Percentiles rank a stretch among this genome's conserved stretches.
Conservation (phyloP, 2,888 invertebrate species). For the Drosophila meridionalis region DNA sequence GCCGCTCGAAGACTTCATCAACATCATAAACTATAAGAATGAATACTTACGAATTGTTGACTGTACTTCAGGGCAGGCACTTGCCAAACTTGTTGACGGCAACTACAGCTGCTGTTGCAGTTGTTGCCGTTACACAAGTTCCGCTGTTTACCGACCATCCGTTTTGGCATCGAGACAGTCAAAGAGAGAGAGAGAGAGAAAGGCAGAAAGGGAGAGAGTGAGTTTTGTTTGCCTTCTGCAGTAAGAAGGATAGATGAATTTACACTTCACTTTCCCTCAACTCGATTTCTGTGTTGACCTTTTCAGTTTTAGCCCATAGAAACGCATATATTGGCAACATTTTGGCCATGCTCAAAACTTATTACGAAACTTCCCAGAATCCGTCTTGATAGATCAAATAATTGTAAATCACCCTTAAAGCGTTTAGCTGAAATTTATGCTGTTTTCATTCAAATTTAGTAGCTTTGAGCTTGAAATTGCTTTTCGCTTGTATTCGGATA, state of each 20-base stretch:
- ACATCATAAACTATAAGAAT: slow-evolving; percentile 24
- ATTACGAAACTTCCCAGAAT: slow-evolving; percentile 6
- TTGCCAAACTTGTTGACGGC: slow-evolving; percentile 34
- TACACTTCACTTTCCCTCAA: slow-evolving; percentile 11
- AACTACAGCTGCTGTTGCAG: slow-evolving; percentile 7
- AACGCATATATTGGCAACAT: slow-evolving; percentile 10
- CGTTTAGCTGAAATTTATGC: slow-evolving; percentile 1
- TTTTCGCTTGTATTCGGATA: not conserved
- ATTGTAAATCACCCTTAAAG: not conserved
- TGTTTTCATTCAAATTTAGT: slow-evolving; percentile 1
- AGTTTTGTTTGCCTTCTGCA: slow-evolving; percentile 3
- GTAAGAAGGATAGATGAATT: slow-evolving; percentile 27
- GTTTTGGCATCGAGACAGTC: not conserved
- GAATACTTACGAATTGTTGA: slow-evolving; percentile 27
- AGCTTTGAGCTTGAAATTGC: not conserved
- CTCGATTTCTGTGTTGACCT: slow-evolving; percentile 28
- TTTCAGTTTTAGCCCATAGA: not conserved
- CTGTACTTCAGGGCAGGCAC: slow-evolving; percentile 22
- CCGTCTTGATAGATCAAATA: slow-evolving; percentile 6
- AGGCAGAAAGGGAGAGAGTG: not conserved
- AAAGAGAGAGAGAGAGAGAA: not conserved
- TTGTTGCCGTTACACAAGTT: slow-evolving; percentile 36
- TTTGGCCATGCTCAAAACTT: slow-evolving; percentile 11
- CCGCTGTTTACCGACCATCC: slow-evolving; percentile 51
- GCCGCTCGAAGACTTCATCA: slow-evolving; percentile 31